phyloP scores from a whole-genome alignment of 2,797 vertebrate genomes.

The Eospalax fontanierii region DNA sequence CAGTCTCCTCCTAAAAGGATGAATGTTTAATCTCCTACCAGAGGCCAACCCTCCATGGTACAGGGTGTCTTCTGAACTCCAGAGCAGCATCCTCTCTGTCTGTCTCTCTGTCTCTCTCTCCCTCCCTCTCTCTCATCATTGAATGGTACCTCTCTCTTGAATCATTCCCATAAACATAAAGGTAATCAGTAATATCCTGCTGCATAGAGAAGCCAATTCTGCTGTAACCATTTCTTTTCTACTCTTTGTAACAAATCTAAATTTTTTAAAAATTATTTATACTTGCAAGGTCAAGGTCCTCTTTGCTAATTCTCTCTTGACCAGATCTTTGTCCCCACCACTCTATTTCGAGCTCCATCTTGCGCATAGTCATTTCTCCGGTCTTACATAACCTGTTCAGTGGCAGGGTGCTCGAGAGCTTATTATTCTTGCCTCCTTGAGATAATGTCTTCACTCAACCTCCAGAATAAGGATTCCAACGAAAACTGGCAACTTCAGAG shows the following conservation, averaged over 20 bases:
- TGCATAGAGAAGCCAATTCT: neutral
- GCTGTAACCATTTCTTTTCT: neutral
- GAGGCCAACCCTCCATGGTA: neutral
- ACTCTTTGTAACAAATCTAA: neutral
- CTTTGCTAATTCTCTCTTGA: slow-evolving; percentile 39
- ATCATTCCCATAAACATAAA: neutral
- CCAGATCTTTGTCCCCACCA: neutral
- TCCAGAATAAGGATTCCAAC: neutral
- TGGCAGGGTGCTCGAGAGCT: neutral
- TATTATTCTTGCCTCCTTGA: slow-evolving; percentile 3
- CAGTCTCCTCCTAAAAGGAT: no score
- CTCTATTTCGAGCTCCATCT: neutral
- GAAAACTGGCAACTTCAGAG: neutral
- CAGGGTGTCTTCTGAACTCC: neutral
- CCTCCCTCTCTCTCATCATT: no score
- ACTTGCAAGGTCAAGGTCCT: neutral
- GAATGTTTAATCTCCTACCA: neutral
- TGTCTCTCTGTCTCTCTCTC: neutral
- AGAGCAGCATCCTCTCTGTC: neutral
- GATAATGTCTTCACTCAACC: neutral
- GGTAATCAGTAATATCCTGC: neutral
- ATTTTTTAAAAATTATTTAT: slow-evolving; percentile 5
- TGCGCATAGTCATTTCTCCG: neutral
- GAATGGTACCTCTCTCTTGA: neutral
- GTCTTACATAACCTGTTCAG: neutral